Conservation (phyloP, 2,888 invertebrate species). For the Dromius quadrimaculatus region DNA sequence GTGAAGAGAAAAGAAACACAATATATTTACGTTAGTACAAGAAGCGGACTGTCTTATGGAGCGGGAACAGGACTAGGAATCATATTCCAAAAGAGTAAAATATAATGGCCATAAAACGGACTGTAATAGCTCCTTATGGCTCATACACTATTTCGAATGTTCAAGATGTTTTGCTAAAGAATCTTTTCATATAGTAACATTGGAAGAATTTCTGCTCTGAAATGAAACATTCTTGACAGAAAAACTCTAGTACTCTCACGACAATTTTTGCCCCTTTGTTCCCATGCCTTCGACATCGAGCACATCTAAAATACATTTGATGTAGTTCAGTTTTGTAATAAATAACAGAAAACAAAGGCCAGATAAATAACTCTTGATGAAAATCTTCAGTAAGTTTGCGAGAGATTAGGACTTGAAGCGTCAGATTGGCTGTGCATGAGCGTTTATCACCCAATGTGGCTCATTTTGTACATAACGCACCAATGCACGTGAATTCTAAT, state of each 20-base stretch:
- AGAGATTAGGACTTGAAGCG: constrained; percentile 20
- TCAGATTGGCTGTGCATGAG: constrained; percentile 31
- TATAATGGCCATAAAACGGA: no score
- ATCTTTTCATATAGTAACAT: constrained; percentile 3
- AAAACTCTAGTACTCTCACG: not conserved
- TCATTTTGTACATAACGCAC: constrained; percentile 40
- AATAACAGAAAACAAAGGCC: constrained; percentile 21
- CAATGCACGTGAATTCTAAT: constrained; percentile 12
- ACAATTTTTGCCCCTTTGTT: constrained; percentile 27
- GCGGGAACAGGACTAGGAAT: no score
- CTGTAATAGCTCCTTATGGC: constrained; percentile 1
- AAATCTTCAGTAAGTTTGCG: constrained; percentile 19
- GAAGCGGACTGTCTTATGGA: no score
- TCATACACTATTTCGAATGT: not conserved
- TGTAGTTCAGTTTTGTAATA: constrained; percentile 28
- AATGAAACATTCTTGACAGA: constrained; percentile 9
- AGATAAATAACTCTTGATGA: constrained; percentile 28
- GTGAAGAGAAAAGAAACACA: no score
- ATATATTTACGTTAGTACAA: no score
- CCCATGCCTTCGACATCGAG: constrained; percentile 24
- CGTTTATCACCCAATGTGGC: constrained; percentile 23
- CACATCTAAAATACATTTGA: constrained; percentile 10
- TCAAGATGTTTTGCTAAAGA: constrained; percentile 9
- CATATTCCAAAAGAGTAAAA: constrained; percentile 29
- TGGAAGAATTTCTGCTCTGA: constrained; percentile 19